phyloP scores from a whole-genome alignment of 2,797 vertebrate species.

The Brotula barbata region DNA sequence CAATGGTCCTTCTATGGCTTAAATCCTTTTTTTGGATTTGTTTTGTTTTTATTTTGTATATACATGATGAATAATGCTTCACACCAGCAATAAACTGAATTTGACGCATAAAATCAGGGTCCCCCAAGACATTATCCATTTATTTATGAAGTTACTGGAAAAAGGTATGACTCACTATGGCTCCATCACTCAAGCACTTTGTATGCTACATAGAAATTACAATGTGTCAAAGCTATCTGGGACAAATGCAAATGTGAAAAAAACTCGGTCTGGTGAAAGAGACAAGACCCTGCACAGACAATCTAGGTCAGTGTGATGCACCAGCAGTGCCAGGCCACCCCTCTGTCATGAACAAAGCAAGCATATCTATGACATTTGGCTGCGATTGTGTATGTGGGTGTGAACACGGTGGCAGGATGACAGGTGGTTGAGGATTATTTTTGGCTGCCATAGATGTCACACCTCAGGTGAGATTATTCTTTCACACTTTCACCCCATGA shows the following conservation, averaged over 20 bases:
- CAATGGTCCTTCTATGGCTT: no score
- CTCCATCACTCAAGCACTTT: background rate
- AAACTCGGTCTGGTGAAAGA: no score
- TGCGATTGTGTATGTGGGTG: conserved; percentile 7
- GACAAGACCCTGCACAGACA: conserved; percentile 5
- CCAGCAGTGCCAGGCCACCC: background rate
- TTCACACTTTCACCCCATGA: conserved; percentile 40
- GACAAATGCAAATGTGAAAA: no score
- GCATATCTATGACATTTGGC: background rate
- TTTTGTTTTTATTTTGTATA: no score
- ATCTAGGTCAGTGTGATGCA: conserved; percentile 36
- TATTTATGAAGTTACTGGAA: no score
- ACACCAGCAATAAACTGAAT: no score
- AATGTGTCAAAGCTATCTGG: background rate
- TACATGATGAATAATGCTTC: no score
- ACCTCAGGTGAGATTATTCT: conserved; percentile 61
- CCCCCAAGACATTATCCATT: no score
- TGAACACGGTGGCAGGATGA: conserved; percentile 29
- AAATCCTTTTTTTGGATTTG: no score
- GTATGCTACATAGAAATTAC: background rate
- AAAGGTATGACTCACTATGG: no score
- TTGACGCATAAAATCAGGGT: no score
- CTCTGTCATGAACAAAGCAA: conserved; percentile 2
- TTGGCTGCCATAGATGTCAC: conserved; percentile 47
- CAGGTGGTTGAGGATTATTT: conserved; percentile 45